Percentiles rank a stretch among this genome's conserved stretches.
Conservation (phyloP, 1,140 invertebrate species). For the Drosophila murphyi region DNA sequence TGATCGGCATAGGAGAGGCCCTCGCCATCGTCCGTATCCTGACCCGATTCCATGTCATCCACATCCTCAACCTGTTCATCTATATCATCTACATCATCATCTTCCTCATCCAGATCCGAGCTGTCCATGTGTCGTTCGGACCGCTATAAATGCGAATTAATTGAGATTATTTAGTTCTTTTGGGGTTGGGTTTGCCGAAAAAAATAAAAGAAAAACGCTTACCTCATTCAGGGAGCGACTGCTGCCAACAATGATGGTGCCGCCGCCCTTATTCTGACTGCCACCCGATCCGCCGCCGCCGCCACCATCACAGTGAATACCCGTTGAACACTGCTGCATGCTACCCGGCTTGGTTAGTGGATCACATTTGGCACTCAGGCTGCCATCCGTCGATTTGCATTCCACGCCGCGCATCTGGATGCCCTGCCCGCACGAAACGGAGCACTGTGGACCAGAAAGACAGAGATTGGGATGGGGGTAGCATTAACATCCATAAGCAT, state of each 20-base stretch:
- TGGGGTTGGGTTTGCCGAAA: neutral
- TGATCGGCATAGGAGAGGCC: conserved; percentile 74
- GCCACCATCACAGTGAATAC: conserved; percentile 86
- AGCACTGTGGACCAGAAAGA: conserved; percentile 89
- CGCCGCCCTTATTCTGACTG: conserved; percentile 52
- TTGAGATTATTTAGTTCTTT: neutral
- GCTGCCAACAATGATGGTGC: conserved; percentile 80
- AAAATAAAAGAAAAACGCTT: conserved; percentile 15
- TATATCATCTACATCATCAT: conserved; percentile 55
- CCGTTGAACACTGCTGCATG: conserved; percentile 88
- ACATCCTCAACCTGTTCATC: conserved; percentile 67
- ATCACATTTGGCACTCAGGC: conserved; percentile 85
- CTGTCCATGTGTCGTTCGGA: conserved; percentile 68
- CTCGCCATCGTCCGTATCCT: conserved; percentile 72
- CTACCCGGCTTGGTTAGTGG: conserved; percentile 86
- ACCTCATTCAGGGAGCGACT: conserved; percentile 71
- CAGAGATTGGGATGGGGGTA: neutral
- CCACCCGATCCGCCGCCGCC: conserved; percentile 24
- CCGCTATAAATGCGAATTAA: conserved; percentile 42
- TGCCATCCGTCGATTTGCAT: conserved; percentile 87
- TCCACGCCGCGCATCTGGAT: conserved; percentile 92
- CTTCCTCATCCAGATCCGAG: conserved; percentile 65
- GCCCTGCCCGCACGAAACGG: conserved; percentile 93
- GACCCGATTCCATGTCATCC: conserved; percentile 69
- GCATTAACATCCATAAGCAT: conserved; percentile 43